These are phyloP conservation scores for Acanthisitta chloris DNA, from an alignment of 2,113 vertebrate genomes.

Conservation along the genomic window DNA sequence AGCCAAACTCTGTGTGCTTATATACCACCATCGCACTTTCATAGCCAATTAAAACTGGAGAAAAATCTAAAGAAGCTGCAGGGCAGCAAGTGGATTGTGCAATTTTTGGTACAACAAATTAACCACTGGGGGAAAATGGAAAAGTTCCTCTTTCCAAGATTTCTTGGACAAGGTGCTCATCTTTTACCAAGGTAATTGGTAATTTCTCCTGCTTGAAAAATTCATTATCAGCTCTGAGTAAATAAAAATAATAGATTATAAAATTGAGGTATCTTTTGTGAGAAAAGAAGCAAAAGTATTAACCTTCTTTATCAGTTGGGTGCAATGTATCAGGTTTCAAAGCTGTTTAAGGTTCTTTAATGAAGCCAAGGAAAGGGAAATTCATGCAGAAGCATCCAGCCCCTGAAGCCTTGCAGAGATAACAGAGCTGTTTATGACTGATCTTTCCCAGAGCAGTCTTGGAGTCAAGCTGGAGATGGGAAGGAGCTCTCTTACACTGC, in stretches of 20 bases:
- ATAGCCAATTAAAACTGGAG: not conserved
- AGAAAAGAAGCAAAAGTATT: not conserved
- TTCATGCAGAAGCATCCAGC: not conserved
- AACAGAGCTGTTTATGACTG: not conserved
- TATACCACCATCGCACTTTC: not conserved
- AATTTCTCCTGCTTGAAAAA: not conserved
- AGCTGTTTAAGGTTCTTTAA: not conserved
- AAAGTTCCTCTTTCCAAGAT: not conserved
- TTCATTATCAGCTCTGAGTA: not conserved
- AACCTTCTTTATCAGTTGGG: not conserved
- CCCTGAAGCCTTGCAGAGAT: not conserved
- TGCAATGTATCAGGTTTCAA: slow-evolving; percentile 6
- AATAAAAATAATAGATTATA: not conserved
- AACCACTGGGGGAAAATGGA: not conserved
- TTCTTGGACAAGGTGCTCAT: not conserved
- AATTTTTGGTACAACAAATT: not conserved
- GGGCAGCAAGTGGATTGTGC: not conserved
- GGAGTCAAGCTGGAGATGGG: not conserved
- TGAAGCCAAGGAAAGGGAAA: not conserved
- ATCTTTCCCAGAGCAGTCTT: not conserved
- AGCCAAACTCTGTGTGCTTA: not conserved
- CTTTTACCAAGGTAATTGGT: not conserved
- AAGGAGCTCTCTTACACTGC: not conserved
- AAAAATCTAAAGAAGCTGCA: not conserved
- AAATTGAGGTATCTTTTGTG: not conserved